Conservation (phyloP, 2,888 invertebrate species). For the Bhutanitis thaidina region DNA sequence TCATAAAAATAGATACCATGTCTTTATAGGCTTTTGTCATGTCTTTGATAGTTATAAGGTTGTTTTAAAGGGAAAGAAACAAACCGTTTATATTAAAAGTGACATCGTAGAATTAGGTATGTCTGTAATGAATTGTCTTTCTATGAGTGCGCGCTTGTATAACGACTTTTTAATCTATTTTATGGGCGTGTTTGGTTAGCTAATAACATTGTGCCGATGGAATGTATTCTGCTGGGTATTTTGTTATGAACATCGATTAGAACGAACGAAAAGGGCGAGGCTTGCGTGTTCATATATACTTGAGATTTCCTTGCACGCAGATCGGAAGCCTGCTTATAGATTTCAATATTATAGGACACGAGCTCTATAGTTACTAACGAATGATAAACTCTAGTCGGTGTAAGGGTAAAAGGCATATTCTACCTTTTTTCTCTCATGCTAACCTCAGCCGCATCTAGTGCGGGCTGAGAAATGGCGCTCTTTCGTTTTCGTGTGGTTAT, state of each 20-base stretch:
- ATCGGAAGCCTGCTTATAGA: constrained; percentile 6
- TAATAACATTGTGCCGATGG: not conserved
- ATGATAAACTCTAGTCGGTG: no score
- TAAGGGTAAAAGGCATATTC: no score
- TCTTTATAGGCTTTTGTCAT: no score
- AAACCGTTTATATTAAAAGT: no score
- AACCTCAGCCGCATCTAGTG: no score
- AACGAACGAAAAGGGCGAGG: constrained; percentile 31
- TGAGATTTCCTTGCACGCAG: constrained; percentile 29
- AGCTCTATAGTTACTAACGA: not conserved
- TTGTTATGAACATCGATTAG: constrained; percentile 13
- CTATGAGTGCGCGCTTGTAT: no score
- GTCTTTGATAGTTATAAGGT: no score
- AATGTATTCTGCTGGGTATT: constrained; percentile 1
- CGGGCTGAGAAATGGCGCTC: no score
- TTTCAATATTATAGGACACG: constrained; percentile 9
- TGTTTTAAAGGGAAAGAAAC: no score
- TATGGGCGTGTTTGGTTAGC: not conserved
- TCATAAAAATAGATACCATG: no score
- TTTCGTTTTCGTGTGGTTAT: no score
- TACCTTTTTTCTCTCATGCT: no score
- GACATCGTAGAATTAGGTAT: not conserved
- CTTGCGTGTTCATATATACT: constrained; percentile 49
- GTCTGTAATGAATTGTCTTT: not conserved
- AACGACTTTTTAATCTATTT: not conserved